Base-by-base conservation (phyloP, 2,797 vertebrate species). In the Distichodus sexfasciatus region DNA sequence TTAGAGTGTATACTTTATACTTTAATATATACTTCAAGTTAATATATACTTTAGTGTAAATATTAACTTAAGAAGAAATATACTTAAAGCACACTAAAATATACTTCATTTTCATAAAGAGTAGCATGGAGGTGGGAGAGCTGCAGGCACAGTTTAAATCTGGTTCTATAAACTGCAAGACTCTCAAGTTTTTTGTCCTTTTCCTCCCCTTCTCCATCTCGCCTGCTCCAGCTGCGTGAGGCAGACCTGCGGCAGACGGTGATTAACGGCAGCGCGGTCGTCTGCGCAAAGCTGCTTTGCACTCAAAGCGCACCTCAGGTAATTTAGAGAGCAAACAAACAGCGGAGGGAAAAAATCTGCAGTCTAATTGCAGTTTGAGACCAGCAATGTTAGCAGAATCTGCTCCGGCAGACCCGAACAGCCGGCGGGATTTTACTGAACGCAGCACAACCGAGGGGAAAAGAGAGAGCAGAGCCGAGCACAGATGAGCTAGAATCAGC, bases 401-500 rank as follows among this genome's bases (percentile, higher is more conserved):
- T 44, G 23, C 66, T 73, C 44, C 6, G 57, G 35, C 26, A 6
- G 58, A 58, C 58, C 53, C 6, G 62, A 66, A 50, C 61, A 65
- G 69, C 61, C 64, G 78, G 66, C 53, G 50, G 40, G 71, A 71
- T 80, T 60, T 69, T 76, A 64, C 75, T 15, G 8, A 82, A 66
- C 59, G 72, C 80, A 78, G 86, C 84, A 86, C 64, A 80, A 82
- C 7, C 24, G 8, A 57, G 66, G 17, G 63, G 29, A 69, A 85
- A 83, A 80, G 65, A 72, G 53, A 74, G 36, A n/a, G 24, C 78
- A 71, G 76, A 84, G 80, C 74, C 26, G 7, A 19, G 48, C 11
- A 72, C 11, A 61, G 33, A 67, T 70, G 26, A 51, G 55, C 14
- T 69, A 64, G 65, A 75, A 79, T 83, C 81, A 81, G 80, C 85